Evolutionary conservation across 2,797 vertebrate genomes (phyloP), one percentile per base, ranked within the genome.

Genomic region (Aselliscus stoliczkanus): DNA sequence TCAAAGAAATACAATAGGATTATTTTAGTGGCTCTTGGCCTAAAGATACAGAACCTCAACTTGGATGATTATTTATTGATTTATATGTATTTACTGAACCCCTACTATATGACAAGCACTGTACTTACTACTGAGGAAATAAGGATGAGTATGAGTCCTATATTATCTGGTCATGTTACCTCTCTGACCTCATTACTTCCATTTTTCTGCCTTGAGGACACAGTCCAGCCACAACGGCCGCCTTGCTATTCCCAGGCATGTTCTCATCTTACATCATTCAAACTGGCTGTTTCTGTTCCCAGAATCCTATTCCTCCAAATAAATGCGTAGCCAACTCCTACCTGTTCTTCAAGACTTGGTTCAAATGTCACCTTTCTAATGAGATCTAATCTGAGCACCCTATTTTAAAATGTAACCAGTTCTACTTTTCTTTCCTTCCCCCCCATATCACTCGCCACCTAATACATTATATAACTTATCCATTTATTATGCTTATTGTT

Each of bases 311-410:
- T 82, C 44, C 29, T 11, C 1, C 4, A 83, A 27, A 84, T 42
- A 90, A 67, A 93, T 58, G 27, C 27, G 80, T 5, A 23, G 86
- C 17, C n/a, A 88, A 87, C 29, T 88, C 42, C 47, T 9, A 83
- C 17, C 31, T 87, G 60, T 83, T 42, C n/a, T 96, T 93, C 15
- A 89, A 94, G 29, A 81, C 37, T 72, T 89, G 34, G 64, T 23
- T 96, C 67, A 96, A 94, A 80, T 70, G 23, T 31, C 34, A 80
- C 18, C 65, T 91, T 89, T 90, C 88, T 27, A 86, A 42, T 60
- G 50, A 58, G 25, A 20, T 18, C 54, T 62, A 52, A 20, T 81
- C 39, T 76, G 60, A 79, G 20, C 2, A 84, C 7, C 54, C 10
- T 76, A 23, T 70, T 90, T 88, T 17, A 95, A 94, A 75, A 90